Base-by-base conservation (phyloP, 1,140 invertebrate genomes). In the Drosophila melanica region DNA sequence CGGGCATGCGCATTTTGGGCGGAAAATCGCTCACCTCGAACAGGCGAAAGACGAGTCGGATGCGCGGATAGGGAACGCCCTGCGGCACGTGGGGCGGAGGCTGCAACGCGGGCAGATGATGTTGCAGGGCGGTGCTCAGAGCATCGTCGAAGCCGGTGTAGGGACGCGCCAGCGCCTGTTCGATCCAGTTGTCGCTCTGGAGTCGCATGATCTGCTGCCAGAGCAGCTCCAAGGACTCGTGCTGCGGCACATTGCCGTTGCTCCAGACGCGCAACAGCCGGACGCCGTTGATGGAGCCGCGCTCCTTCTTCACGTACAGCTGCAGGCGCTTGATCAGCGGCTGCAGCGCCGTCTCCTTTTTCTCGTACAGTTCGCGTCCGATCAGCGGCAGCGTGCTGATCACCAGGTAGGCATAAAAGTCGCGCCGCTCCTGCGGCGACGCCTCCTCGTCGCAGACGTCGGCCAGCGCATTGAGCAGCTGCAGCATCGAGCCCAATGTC, bases 161-260 rank as follows among this genome's bases (percentile, higher is more conserved):
- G 0, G 98, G 98, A 47, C 98, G 94, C 7, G 95, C 94, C 90
- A 99, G 97, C 90, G 99, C 97, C 81, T 98, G 97, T 90, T 99
- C 98, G 20, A 95, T 95, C 98, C 98, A 99, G 90, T 98, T 98
- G 81, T 98, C 97, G 74, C 96, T 95, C 41, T 96, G 94, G 8
- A 99, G 92, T 82, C 98, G 98, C 74, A 96, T 27, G 12, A 98
- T 95, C 93, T 99, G 98, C 8, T 96, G 96, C 98, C 98, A 99
- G 0, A 99, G 93, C 90, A 98, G 98, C 90, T 99, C 98, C 55
- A 99, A 93, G 91, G 99, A 99, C 93, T 99, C 99, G 92, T 99
- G 98, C 91, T 99, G 98, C 95, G 97, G 97, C 14, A 95, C 30
- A 9, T 68, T 42, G 0, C 20, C 12, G 0, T 33, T 23, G 12